Evolutionary conservation across 2,888 invertebrate species (phyloP), one percentile per base, ranked within the genome.

Genomic region (Lochmaea capreae): DNA sequence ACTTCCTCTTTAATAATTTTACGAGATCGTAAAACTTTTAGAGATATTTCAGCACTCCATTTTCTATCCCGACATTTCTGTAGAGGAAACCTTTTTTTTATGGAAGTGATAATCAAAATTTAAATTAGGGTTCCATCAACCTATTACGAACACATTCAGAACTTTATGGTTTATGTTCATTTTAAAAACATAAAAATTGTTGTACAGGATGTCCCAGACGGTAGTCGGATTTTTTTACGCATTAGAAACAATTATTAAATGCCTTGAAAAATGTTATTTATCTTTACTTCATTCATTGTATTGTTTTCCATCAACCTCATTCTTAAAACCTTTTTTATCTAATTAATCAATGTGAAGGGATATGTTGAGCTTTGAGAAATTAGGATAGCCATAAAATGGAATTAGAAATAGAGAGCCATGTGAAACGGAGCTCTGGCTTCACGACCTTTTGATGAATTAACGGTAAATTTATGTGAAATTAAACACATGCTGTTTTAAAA

Each of bases 371-470:
- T 68, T 54, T n/a, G 67, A 14, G 46, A 59, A 68, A 68, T 68
- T 68, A 68, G 67, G 59, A 68, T 43, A 26, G 67, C 58, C 43
- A 59, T 68, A 68, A 68, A 68, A 18, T 43, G 22, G 67, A 68
- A 57, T 39, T 67, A 43, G 67, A 59, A 68, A 58, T 59, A 58
- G 59, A 67, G 58, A 58, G 46, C n/a, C 18, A 58, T 39, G 58
- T 12, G 26, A 59, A 26, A 4, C 22, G 59, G 5, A 22, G 14
- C 33, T n/a, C 33, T 14, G 11, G 14, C 26, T 59, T 59, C 22
- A 9, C 59, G 59, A 59, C 33, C 59, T 59, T 59, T 59, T 59
- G 59, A 59, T 59, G 39, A 33, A 59, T 59, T 59, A 59, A 59
- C 26, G 14, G 59, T 12, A n/a, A 26, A 26, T 59, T 26, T 59